Percentiles rank a stretch among this genome's conserved stretches.
These are phyloP conservation scores for Halcyon malimbica DNA, from an alignment of 2,113 vertebrate species.

Conservation along the genomic window DNA sequence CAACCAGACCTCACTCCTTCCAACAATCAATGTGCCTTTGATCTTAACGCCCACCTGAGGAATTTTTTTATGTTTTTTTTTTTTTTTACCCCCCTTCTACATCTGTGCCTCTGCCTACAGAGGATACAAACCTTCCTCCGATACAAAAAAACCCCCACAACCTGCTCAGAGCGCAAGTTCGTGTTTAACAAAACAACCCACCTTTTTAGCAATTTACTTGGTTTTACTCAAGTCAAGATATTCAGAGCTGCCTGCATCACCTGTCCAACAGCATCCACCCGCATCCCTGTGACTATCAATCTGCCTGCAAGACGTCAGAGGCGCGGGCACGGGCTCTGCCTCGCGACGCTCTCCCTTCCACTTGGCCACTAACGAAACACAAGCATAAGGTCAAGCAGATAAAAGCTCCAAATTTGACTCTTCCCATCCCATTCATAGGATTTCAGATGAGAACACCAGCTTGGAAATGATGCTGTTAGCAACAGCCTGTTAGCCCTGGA, in stretches of 20 bases:
- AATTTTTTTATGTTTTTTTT: neutral
- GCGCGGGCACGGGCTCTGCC: neutral
- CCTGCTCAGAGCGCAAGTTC: neutral
- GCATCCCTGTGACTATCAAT: neutral
- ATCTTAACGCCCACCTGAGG: neutral
- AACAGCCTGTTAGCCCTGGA: neutral
- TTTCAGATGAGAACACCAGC: neutral
- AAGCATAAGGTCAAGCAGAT: neutral
- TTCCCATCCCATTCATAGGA: neutral
- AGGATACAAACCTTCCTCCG: neutral
- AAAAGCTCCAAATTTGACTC: slow-evolving; percentile 19
- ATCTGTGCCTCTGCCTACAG: neutral
- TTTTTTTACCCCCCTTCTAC: neutral
- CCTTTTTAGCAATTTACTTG: slow-evolving; percentile 32
- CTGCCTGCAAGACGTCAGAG: neutral
- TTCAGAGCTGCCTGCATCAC: slow-evolving; percentile 33
- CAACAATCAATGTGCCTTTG: neutral
- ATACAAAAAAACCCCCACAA: neutral
- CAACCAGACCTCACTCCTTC: neutral
- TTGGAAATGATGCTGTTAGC: neutral
- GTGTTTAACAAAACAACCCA: slow-evolving; percentile 6
- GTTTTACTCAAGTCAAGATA: neutral
- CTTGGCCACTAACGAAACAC: neutral
- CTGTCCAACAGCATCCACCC: slow-evolving; percentile 18
- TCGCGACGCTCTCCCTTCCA: neutral